Conservation (phyloP, 2,113 vertebrate genomes). For the Noctilio leporinus region DNA sequence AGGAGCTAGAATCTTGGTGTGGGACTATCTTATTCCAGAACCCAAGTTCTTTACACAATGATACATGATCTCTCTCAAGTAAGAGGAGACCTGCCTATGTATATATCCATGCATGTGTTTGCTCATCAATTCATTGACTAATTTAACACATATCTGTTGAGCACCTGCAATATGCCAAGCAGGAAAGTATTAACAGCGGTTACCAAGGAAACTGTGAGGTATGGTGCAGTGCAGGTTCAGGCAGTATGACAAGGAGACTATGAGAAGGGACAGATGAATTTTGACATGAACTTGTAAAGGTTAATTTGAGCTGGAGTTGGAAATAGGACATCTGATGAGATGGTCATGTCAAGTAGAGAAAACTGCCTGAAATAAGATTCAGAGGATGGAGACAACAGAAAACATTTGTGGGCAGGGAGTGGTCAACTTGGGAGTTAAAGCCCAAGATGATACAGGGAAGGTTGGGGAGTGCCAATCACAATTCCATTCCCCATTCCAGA, state of each 20-base stretch:
- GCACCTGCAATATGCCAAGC: background rate
- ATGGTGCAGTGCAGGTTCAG: background rate
- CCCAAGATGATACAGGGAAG: background rate
- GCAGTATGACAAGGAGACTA: background rate
- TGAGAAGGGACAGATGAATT: background rate
- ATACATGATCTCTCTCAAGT: background rate
- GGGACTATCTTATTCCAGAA: background rate
- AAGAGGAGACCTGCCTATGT: background rate
- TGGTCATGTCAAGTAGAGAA: background rate
- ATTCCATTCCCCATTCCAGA: background rate
- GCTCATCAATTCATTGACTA: background rate
- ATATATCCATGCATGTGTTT: background rate
- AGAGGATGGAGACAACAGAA: background rate
- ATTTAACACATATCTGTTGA: background rate
- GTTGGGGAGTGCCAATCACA: background rate
- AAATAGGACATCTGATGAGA: background rate
- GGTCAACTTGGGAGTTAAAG: too few species aligned
- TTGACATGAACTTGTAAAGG: background rate
- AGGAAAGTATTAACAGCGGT: background rate
- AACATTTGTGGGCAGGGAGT: background rate
- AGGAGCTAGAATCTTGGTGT: background rate
- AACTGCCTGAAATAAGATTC: background rate
- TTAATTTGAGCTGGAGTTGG: background rate
- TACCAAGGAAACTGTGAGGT: too few species aligned
- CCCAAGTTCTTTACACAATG: background rate